Base-by-base conservation (phyloP, 2,888 invertebrate genomes). In the Keiferia lycopersicella region DNA sequence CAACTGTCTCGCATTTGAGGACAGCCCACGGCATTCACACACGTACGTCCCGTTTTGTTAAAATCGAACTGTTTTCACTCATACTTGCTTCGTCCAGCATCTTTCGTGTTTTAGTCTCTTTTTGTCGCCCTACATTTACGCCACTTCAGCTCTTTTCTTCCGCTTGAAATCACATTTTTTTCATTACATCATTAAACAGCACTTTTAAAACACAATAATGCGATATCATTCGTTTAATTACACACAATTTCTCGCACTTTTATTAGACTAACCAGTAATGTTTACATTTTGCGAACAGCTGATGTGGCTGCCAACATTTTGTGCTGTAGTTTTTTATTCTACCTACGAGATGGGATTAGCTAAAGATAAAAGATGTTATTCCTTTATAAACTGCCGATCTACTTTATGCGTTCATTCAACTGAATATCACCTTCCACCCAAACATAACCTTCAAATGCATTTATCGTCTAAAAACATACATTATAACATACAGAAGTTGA, bases 1-100 rank as follows among this genome's bases (percentile, higher is more conserved):
- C 77, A 80, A 78, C 64, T 79, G 78, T 20, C 22, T 45, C 1
- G 71, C 75, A 78, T 6, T 30, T 4, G 82, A 78, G 78, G 81
- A 80, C 81, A 76, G 75, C 82, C 83, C 76, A 87, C 83, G 88
- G 22, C 53, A 56, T 41, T 7, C 30, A 34, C 63, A 18, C 63
- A 63, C 63, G 63, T 63, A 63, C 30, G 63, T 63, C 63, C 63
- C 39, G 7, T 16, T 18, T 45, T 34, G 20, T 1, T 61, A 26
- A 30, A 56, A 56, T 34, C 26, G 16, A 50, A 16, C n/a, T 1
- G 3, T 61, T 45, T 61, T 61, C 48, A 48, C 18, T 62, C 26
- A 22, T n/a, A 50, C 8, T 34, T 48, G 26, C 48, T 12, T 30
- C 48, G 30, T 48, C 56, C 56, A 56, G 56, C 8, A 34, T 56